phyloP scores from a whole-genome alignment of 2,113 vertebrate species.

The Pampusana beccarii region DNA sequence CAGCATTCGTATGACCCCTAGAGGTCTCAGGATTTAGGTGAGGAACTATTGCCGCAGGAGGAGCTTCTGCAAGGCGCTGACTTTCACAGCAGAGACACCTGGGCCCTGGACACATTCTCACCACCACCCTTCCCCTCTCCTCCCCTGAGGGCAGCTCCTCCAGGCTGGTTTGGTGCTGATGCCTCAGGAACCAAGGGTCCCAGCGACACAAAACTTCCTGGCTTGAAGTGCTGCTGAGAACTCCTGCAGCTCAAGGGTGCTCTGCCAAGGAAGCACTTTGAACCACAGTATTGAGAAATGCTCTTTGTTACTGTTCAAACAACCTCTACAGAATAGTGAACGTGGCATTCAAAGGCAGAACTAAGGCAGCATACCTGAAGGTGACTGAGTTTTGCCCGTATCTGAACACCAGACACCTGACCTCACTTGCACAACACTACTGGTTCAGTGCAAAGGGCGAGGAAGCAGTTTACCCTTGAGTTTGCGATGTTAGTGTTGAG shows the following conservation, averaged over 20 bases:
- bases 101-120: background rate
- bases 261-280: background rate
- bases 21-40: background rate
- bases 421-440: background rate
- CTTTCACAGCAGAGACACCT: background rate
- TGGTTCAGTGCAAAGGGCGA: background rate
- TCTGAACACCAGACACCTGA: background rate
- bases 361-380: background rate
- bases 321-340: background rate
- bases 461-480: background rate
- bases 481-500: background rate
- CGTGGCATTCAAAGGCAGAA: background rate
- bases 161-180: background rate
- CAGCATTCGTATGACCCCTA: conserved; percentile 45
- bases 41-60: background rate
- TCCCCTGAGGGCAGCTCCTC: background rate
- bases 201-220: background rate
- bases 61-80: background rate
- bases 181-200: background rate
- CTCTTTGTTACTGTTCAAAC: background rate
- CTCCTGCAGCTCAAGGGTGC: background rate
- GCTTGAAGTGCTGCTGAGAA: background rate
- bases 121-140: background rate
- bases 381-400: background rate
- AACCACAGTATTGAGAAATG: background rate